Conservation (phyloP, 2,888 invertebrate species). For the Podotricha telesiphe region DNA sequence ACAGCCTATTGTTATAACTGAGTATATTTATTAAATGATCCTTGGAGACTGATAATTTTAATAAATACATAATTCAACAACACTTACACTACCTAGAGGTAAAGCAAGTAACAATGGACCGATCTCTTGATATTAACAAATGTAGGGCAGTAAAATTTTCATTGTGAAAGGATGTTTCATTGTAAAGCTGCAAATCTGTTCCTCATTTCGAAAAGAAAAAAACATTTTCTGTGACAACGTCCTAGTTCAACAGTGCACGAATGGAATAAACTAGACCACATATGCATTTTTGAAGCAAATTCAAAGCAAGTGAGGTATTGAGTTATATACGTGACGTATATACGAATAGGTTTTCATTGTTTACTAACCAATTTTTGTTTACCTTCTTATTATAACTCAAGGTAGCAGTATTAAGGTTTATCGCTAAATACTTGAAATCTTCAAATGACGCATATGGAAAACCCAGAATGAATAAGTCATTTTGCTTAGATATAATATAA, state of each 20-base stretch:
- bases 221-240: slow-evolving; percentile 27
- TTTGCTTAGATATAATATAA: slow-evolving; percentile 7
- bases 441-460: slow-evolving; percentile 17
- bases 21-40: background rate
- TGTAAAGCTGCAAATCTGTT: slow-evolving; percentile 21
- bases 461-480: background rate
- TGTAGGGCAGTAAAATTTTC: slow-evolving; percentile 1
- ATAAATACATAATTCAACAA: background rate
- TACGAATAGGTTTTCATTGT: slow-evolving; percentile 53
- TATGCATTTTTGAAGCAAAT: slow-evolving; percentile 51
- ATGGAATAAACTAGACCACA: slow-evolving; percentile 40
- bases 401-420: background rate
- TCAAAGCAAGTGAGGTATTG: slow-evolving; percentile 55
- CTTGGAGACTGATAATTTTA: background rate
- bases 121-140: background rate
- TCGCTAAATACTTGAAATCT: background rate
- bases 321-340: slow-evolving; percentile 51
- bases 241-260: slow-evolving; percentile 22
- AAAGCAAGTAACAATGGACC: background rate
- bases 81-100: background rate
- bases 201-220: slow-evolving; percentile 34
- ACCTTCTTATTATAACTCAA: background rate
- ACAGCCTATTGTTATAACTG: background rate
- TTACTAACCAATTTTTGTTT: slow-evolving; percentile 45
- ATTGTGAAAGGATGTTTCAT: slow-evolving; percentile 18